Base-by-base conservation (phyloP, 1,140 invertebrate genomes). In the Bombus waltoni region DNA sequence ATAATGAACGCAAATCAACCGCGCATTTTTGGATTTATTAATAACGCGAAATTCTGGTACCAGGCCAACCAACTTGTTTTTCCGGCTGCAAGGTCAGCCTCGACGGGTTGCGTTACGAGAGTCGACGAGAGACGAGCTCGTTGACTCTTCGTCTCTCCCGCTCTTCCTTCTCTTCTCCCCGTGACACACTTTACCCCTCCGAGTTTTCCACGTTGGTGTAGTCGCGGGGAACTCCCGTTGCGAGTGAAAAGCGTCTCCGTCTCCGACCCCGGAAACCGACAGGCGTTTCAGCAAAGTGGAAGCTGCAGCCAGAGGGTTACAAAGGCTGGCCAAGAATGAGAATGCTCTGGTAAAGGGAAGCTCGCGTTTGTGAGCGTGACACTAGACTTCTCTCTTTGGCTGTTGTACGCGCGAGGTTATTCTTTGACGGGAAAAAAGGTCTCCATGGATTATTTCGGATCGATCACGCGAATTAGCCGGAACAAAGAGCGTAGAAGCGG, bases 31-130 rank as follows among this genome's bases (percentile, higher is more conserved):
- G 83, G 77, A 75, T 79, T 68, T 80, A 76, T 82, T 83, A 85
- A 88, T 88, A 78, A 81, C 68, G 79, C 70, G 47, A 80, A 40
- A 78, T 72, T 72, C 88, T 90, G 87, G 88, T 88, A 70, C 18
- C 75, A 57, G 81, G 87, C 83, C 88, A 53, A 66, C 15, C 80
- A 72, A 38, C 77, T 80, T 84, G 81, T 90, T 88, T 90, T 88
- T 88, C 84, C 78, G 62, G 35, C 40, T n/a, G 38, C 88, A 88
- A 86, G 88, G 88, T 88, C 87, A 77, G 32, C 38, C 3, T 3
- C 59, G 81, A 35, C 8, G 68, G 22, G 75, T 83, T 68, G 53
- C 78, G 53, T 81, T 81, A 42, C 62, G 22, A 59, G 28, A n/a
- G 35, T 22, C 78, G 75, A 81, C 85, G 81, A 66, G 70, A 77